Evolutionary conservation across 2,888 invertebrate species (phyloP), one percentile per base, ranked within the genome.

Genomic region (Ypsolopha sequella): DNA sequence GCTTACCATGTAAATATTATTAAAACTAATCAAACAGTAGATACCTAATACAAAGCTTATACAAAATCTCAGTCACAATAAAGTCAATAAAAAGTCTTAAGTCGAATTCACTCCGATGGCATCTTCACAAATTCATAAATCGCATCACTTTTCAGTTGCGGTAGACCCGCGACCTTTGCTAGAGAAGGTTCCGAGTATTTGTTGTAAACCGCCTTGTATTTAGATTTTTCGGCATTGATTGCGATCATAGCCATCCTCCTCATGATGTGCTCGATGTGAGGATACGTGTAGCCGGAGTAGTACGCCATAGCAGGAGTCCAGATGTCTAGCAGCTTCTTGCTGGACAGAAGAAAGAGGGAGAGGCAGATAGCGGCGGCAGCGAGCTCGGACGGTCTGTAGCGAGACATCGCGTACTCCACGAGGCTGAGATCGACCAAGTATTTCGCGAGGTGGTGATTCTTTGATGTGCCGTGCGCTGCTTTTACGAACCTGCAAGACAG

Each of bases 391-490:
- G 98, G 97, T 54, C 89, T 87, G 64, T 93, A 89, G 63, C 92
- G 91, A 14, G 92, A 91, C 87, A 96, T 88, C 10, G 91, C 87
- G 69, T 97, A 95, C 54, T 97, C 94, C 7, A 95, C 76, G 45
- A 97, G 82, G 51, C 93, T 89, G 55, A 97, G 84, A 73, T 99
- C 98, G 65, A 97, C 89, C 53, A 98, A 90, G 73, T 96, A 99
- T 80, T 99, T 98, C 10, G 95, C 95, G 75, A 96, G 84, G 51
- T 92, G 91, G 69, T 96, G 95, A 61, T 91, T 91, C 64, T 78
- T 77, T 2, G 82, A 72, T 13, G 77, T 74, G 1, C 93, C 94
- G 46, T 86, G 82, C 0, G 88, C 88, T 8, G 90, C 88, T 64
- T 89, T 89, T 7, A 87, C 84, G 61, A 87, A 89, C 62, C 92